These are phyloP conservation scores for Hydrozoanthus tunicans DNA, from an alignment of 64 coral and sea anemone genomes.

Conservation along the genomic window DNA sequence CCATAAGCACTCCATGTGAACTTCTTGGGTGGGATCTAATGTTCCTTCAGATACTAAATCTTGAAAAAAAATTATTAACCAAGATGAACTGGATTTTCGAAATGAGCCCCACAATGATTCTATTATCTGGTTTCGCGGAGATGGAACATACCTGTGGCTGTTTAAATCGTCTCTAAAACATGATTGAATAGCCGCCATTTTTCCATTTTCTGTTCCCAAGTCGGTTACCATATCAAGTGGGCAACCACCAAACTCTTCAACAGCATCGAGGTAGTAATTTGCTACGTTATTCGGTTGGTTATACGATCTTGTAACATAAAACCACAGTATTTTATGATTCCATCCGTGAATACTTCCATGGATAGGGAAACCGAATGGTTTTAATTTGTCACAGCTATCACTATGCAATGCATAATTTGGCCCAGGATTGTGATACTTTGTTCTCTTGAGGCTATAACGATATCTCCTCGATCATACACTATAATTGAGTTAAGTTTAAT, in stretches of 20 bases:
- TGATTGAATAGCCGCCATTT: constrained; percentile 36
- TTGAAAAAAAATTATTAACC: constrained; percentile 27
- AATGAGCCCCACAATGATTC: constrained; percentile 16
- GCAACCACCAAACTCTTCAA: constrained; percentile 38
- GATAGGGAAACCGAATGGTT: not conserved
- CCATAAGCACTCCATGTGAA: constrained; percentile 34
- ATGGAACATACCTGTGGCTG: constrained; percentile 39
- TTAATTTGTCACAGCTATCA: constrained; percentile 10
- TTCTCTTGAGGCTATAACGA: not conserved
- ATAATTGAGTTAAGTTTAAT: too few species aligned
- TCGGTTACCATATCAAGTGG: constrained; percentile 34
- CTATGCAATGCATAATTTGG: constrained; percentile 16
- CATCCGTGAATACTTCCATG: not conserved
- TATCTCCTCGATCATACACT: not conserved
- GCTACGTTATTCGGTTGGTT: constrained; percentile 31
- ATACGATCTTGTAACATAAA: constrained; percentile 29
- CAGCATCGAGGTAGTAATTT: constrained; percentile 25
- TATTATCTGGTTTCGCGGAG: constrained; percentile 25
- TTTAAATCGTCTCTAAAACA: constrained; percentile 25
- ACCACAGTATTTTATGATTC: constrained; percentile 1
- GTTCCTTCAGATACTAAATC: constrained; percentile 17
- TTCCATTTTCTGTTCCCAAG: constrained; percentile 42
- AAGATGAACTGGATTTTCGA: constrained; percentile 12
- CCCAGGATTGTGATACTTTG: constrained; percentile 9
- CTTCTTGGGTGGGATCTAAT: constrained; percentile 12